Evolutionary conservation across 2,797 vertebrate species (phyloP), one percentile per base, ranked within the genome.

Genomic region (Molossus molossus): DNA sequence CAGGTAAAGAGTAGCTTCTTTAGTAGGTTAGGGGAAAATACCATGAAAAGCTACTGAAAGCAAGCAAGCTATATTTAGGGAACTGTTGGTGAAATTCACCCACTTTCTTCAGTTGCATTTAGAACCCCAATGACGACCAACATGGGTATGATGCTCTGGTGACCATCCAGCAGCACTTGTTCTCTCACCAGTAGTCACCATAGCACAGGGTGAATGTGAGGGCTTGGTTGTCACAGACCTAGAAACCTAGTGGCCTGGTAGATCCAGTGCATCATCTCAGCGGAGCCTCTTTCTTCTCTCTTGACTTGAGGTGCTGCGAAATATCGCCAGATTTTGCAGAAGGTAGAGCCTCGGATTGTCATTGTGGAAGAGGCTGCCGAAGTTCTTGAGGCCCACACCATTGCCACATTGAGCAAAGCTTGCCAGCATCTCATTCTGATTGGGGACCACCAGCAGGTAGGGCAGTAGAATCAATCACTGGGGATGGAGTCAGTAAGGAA

Each of bases 371-470:
- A 99, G 98, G 99, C 99, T 8, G 99, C 99, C 2, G 99, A 99
- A 96, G 99, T 99, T 65, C 98, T 99, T 2, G 99, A 99, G 97
- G 99, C 99, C 76, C 99, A 99, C 97, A 99, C 98, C 90, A 99
- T 99, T 97, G 99, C 99, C 95, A 99, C 99, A 1, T 97, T 99
- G 96, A 99, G 99, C 97, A 96, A 97, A 72, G 98, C 98, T 14
- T 99, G 99, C 97, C 99, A 99, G 96, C 99, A 99, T 60, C 99
- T 99, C 94, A 99, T 99, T 96, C 99, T 99, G 91, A 99, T 99
- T 21, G 99, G 99, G 95, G 99, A 99, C 97, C 99, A 99, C 97
- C 99, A 99, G 98, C 99, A 99, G 99, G 99, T 99, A 98, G 72
- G 23, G 73, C 65, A 69, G 65, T 69, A n/a, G n/a, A 67, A 67